A percentile compares a stretch with the other conserved stretches of the same genome.
Conservation (phyloP, 2,113 vertebrate species). For the Archocentrus centrarchus region DNA sequence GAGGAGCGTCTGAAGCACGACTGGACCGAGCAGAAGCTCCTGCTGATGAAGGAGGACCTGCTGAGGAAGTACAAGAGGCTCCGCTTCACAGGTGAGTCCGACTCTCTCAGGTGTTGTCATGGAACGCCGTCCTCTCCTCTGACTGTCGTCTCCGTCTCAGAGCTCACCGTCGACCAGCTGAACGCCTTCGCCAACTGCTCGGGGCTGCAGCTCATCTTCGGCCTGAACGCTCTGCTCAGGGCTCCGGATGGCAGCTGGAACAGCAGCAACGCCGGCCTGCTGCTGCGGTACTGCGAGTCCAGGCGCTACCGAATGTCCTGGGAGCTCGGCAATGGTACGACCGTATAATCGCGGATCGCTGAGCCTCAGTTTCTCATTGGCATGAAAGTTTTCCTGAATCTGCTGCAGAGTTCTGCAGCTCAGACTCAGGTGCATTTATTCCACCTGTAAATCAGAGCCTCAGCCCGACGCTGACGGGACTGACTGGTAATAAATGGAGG, state of each 20-base stretch:
- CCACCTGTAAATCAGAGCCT: neutral
- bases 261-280: conserved; percentile 84
- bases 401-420: neutral
- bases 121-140: neutral
- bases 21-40: conserved; percentile 63
- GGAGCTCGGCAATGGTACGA: conserved; percentile 92
- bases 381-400: neutral
- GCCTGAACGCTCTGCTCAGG: conserved; percentile 91
- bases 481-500: too few relatives aligned
- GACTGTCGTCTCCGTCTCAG: conserved; percentile 65
- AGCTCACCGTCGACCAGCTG: conserved; percentile 86
- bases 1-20: conserved; percentile 72
- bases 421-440: neutral
- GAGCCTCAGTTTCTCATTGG: neutral
- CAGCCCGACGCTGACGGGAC: too few relatives aligned
- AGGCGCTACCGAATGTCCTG: conserved; percentile 86
- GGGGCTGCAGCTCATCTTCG: conserved; percentile 90
- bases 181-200: conserved; percentile 88
- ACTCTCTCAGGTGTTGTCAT: too few relatives aligned
- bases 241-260: conserved; percentile 85
- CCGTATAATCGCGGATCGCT: neutral
- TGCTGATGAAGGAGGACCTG: conserved; percentile 69
- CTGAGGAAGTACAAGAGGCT: conserved; percentile 54
- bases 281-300: conserved; percentile 87
- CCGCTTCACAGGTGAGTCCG: conserved; percentile 73